Percentiles rank a stretch among this genome's conserved stretches.
phyloP scores from a whole-genome alignment of 2,113 vertebrate genomes.

The Micromys minutus region DNA sequence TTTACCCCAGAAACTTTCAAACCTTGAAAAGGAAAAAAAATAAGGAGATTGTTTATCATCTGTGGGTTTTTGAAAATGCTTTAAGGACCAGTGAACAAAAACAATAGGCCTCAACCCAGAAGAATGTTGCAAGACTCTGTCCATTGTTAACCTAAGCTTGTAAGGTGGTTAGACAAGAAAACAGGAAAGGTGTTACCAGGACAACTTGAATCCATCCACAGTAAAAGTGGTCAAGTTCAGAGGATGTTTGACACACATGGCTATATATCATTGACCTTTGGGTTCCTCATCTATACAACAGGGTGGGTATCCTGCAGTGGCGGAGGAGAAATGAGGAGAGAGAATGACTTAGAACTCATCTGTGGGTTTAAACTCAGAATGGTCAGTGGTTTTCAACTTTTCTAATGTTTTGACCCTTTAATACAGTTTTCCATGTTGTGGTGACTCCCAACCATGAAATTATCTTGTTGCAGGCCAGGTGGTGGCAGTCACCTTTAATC shows the following conservation, averaged over 20 bases:
- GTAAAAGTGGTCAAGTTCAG: neutral
- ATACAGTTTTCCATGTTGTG: neutral
- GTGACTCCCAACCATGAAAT: neutral
- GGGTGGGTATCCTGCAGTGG: neutral
- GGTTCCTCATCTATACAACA: neutral
- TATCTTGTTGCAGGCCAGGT: neutral
- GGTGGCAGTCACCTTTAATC: neutral
- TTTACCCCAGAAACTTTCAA: constrained; percentile 34
- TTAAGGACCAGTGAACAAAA: constrained; percentile 68
- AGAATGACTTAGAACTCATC: neutral
- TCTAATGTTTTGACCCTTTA: neutral
- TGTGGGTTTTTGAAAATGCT: neutral
- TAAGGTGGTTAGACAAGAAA: neutral
- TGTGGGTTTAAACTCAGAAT: neutral
- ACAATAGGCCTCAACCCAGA: constrained; percentile 54
- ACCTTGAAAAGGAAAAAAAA: neutral
- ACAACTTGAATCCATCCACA: neutral
- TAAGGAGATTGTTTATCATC: constrained; percentile 48
- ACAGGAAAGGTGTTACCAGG: neutral
- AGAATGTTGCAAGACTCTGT: neutral
- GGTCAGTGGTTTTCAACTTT: neutral
- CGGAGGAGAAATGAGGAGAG: neutral
- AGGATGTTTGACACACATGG: neutral
- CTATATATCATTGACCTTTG: neutral
- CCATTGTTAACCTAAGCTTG: neutral